Evolutionary conservation across 2,797 vertebrate genomes (phyloP), one percentile per base, ranked within the genome.

Genomic region (Enteromius treurensis): DNA sequence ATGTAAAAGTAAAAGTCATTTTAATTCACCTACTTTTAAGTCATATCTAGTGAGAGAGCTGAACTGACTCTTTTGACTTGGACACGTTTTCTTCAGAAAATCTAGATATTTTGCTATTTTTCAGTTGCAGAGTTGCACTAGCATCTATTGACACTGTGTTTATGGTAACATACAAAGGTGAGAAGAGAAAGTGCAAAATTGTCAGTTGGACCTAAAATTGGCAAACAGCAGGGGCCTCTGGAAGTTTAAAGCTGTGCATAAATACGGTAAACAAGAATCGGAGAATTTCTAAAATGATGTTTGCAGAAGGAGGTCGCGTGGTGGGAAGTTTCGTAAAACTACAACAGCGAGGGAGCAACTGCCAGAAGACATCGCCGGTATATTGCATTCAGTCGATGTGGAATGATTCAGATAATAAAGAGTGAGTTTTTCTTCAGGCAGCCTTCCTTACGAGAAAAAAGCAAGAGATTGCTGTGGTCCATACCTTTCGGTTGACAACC

Each of bases 371-470:
- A 80, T 80, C n/a, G 21, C 34, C 10, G 2, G n/a, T 23, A 68
- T 58, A 47, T 60, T 60, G 40, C 42, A 34, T 71, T 60, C 40
- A 37, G 13, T 51, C n/a, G 21, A 53, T 67, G n/a, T 40, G 0
- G 14, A 67, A 75, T 82, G 67, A 82, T 26, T 82, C 26, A 26
- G 26, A 26, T 26, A 26, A 26, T 26, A 26, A 26, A 34, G 26
- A 10, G 21, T 64, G 19, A 62, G 26, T 81, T 81, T 81, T 75
- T 51, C 29, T 81, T 70, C 29, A 51, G 26, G 29, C 55, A 49
- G 23, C 40, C 2, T 1, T 68, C 15, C 21, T 51, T 51, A 26
- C 2, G 19, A 10, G 51, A 65, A 51, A 0, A 67, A 34, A 51
- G 13, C 11, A n/a, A 47, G 7, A 64, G 0, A 40, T 26, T 75